These are phyloP conservation scores for Hipparchia sbordonii DNA, from an alignment of 2,888 invertebrate species.

Conservation along the genomic window DNA sequence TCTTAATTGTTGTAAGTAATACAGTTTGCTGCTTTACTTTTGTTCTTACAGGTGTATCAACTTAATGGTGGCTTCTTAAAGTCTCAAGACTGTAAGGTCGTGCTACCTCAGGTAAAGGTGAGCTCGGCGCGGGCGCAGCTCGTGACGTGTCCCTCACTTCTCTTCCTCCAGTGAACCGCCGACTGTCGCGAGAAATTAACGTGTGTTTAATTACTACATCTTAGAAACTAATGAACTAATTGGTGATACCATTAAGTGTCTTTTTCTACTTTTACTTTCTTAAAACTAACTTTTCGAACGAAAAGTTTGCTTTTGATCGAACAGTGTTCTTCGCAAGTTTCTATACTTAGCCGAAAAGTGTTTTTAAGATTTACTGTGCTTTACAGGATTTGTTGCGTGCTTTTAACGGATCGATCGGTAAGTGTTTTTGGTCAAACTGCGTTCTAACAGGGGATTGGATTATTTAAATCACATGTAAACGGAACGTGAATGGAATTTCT, in stretches of 20 bases:
- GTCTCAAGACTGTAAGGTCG: slow-evolving; percentile 57
- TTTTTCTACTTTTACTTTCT: slow-evolving; percentile 33
- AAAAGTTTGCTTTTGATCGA: slow-evolving; percentile 58
- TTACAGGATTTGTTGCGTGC: slow-evolving; percentile 68
- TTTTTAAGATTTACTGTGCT: slow-evolving; percentile 55
- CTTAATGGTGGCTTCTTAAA: slow-evolving; percentile 39
- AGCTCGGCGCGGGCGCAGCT: slow-evolving; percentile 74
- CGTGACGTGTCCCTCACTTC: slow-evolving; percentile 73
- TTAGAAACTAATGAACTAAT: slow-evolving; percentile 51
- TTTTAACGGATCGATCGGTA: slow-evolving; percentile 45
- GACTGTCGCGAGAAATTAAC: slow-evolving; percentile 55
- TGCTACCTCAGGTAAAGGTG: slow-evolving; percentile 71
- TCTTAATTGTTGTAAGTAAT: background rate
- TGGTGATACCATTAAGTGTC: slow-evolving; percentile 55
- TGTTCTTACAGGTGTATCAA: background rate
- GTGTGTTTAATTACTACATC: slow-evolving; percentile 43
- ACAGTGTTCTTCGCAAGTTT: slow-evolving; percentile 62
- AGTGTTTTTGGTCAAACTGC: slow-evolving; percentile 33
- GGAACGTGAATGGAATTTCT: slow-evolving; percentile 12
- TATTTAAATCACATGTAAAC: slow-evolving; percentile 22
- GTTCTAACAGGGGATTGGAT: slow-evolving; percentile 9
- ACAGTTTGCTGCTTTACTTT: background rate
- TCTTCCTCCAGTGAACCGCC: slow-evolving; percentile 74
- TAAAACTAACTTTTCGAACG: slow-evolving; percentile 40
- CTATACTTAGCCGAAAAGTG: slow-evolving; percentile 48